phyloP scores from a whole-genome alignment of 2,113 vertebrate species.

The Sinocyclocheilus rhinocerous region DNA sequence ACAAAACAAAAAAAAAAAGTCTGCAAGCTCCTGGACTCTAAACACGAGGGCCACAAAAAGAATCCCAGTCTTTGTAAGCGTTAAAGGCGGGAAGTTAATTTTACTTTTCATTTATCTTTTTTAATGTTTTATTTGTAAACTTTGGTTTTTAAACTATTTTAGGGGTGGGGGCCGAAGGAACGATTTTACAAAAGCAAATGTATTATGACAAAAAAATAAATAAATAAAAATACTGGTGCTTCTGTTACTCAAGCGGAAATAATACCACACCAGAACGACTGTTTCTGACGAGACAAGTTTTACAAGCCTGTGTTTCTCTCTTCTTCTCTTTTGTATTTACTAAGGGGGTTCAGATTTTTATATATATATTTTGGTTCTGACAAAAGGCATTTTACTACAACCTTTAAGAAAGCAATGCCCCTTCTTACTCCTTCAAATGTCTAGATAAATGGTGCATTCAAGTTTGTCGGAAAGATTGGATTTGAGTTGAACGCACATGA shows the following conservation, averaged over 20 bases:
- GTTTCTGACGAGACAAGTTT: slow-evolving; percentile 68
- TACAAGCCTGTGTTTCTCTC: slow-evolving; percentile 70
- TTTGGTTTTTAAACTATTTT: slow-evolving; percentile 79
- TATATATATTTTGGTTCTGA: slow-evolving; percentile 65
- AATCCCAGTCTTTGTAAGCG: slow-evolving; percentile 82
- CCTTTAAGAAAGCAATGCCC: slow-evolving; percentile 62
- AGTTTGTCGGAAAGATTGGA: not conserved
- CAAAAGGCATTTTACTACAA: slow-evolving; percentile 79
- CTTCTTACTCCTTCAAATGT: slow-evolving; percentile 27
- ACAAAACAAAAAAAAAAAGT: slow-evolving; percentile 68
- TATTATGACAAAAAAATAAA: slow-evolving; percentile 67
- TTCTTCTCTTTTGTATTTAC: slow-evolving; percentile 74
- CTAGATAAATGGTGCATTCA: not conserved
- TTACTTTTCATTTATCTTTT: slow-evolving; percentile 74
- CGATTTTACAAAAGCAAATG: slow-evolving; percentile 69
- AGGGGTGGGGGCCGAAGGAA: slow-evolving; percentile 77
- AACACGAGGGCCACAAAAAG: slow-evolving; percentile 77
- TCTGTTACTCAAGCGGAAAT: slow-evolving; percentile 77
- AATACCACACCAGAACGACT: slow-evolving; percentile 76
- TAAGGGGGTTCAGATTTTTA: slow-evolving; percentile 71
- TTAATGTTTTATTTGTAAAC: slow-evolving; percentile 79
- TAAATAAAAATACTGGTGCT: slow-evolving; percentile 73
- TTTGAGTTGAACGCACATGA: not conserved
- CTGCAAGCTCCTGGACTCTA: slow-evolving; percentile 82
- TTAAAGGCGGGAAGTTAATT: slow-evolving; percentile 69